Evolutionary conservation across 2,113 vertebrate genomes (phyloP).

Genomic region (Athene noctua): DNA sequence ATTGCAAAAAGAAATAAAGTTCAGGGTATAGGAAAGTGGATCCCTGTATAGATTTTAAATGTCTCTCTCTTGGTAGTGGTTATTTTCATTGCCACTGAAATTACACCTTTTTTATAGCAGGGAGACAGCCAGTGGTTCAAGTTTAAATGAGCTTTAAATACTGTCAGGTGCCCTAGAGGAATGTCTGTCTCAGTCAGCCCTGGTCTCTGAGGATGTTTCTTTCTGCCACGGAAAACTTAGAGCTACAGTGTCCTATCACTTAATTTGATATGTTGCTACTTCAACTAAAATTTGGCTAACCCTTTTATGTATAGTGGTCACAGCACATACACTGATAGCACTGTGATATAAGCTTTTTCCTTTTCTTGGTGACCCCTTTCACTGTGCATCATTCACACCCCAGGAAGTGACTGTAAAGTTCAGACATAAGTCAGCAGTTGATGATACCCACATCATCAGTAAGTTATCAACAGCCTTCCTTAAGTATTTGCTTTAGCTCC

Average conservation of each 20-base stretch:
- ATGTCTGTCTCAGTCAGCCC: neutral
- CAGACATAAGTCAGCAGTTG: neutral
- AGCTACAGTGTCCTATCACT: neutral
- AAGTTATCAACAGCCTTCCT: neutral
- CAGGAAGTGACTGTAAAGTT: neutral
- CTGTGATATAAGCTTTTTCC: neutral
- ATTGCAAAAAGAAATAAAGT: neutral
- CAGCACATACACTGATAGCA: neutral
- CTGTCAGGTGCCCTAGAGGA: neutral
- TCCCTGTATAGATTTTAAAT: neutral
- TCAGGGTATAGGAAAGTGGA: neutral
- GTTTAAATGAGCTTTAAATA: conserved; percentile 3
- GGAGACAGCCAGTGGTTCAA: neutral
- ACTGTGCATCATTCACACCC: neutral
- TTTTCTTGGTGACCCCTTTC: neutral
- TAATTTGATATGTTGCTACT: conserved; percentile 20
- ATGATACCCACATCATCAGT: neutral
- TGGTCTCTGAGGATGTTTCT: neutral
- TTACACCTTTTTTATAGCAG: neutral
- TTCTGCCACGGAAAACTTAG: neutral
- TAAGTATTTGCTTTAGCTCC: neutral
- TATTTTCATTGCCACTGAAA: conserved; percentile 36
- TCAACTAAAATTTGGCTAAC: neutral
- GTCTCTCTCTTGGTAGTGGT: neutral
- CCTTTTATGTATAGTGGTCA: neutral